Percentiles rank a stretch among this genome's conserved stretches.
Conservation (phyloP, 2,113 vertebrate genomes). For the Ptyas mucosa region DNA sequence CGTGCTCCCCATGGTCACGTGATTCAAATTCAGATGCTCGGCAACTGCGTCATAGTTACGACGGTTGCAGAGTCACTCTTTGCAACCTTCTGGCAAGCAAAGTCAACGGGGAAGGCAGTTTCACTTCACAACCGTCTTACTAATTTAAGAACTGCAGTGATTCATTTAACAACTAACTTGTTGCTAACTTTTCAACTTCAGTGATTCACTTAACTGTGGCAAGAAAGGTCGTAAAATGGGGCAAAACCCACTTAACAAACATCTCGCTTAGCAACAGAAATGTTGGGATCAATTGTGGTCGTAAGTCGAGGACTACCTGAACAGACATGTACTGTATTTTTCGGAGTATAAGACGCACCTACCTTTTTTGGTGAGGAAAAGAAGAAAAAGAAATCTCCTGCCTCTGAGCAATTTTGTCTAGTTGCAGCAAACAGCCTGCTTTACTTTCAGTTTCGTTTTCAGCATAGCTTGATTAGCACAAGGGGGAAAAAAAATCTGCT, state of each 20-base stretch:
- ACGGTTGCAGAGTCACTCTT: not conserved
- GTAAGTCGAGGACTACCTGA: not conserved
- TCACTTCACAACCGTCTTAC: not conserved
- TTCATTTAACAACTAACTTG: not conserved
- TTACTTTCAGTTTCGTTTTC: no score
- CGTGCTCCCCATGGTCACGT: not conserved
- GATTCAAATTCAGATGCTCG: not conserved
- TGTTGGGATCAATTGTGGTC: not conserved
- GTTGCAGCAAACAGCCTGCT: no score
- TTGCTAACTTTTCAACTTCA: no score
- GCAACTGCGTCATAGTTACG: not conserved
- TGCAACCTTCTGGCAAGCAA: not conserved
- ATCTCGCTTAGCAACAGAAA: not conserved
- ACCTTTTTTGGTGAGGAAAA: no score
- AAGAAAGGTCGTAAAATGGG: no score
- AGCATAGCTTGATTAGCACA: no score
- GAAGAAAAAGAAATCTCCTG: no score
- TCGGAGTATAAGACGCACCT: no score
- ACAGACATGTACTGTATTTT: not conserved
- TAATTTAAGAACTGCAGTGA: not conserved
- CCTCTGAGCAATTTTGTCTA: no score
- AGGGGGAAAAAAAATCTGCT: no score
- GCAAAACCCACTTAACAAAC: no score
- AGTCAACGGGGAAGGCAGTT: not conserved
- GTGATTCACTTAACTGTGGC: no score